Evolutionary conservation across 2,113 vertebrate species (phyloP).

Genomic region (Reinhardtius hippoglossoides): DNA sequence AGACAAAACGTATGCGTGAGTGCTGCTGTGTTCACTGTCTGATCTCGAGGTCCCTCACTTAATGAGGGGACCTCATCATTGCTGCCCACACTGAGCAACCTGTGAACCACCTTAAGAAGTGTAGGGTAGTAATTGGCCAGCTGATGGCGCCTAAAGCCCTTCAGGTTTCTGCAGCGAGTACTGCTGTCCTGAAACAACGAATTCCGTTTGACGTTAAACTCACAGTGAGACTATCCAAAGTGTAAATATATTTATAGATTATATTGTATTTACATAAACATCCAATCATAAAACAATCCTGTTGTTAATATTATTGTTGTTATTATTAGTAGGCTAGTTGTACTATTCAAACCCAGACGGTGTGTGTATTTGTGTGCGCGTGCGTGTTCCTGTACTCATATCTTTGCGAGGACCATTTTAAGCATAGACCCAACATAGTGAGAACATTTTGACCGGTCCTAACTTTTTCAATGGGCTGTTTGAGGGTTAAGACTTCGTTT

Average conservation of each 20-base stretch:
- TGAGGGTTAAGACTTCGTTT: no score
- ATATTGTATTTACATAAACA: no score
- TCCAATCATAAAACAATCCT: not conserved
- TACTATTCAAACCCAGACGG: no score
- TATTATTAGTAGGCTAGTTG: not conserved
- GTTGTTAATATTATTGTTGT: not conserved
- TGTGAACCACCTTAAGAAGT: not conserved
- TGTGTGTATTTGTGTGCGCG: no score
- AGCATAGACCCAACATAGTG: no score
- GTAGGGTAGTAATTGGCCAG: not conserved
- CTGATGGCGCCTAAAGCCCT: conserved; percentile 46
- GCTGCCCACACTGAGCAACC: not conserved
- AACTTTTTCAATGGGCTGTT: no score
- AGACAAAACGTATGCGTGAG: not conserved
- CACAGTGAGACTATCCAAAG: not conserved
- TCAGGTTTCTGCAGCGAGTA: not conserved
- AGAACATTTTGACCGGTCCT: no score
- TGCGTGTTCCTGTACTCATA: no score
- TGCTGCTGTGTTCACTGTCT: no score
- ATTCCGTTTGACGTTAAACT: not conserved
- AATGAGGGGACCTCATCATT: not conserved
- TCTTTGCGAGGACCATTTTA: no score
- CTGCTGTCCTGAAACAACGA: not conserved
- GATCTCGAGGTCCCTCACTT: not conserved
- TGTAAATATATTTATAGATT: not conserved